Base-by-base conservation (phyloP, 2,113 vertebrate species). In the Brienomyrus brachyistius region DNA sequence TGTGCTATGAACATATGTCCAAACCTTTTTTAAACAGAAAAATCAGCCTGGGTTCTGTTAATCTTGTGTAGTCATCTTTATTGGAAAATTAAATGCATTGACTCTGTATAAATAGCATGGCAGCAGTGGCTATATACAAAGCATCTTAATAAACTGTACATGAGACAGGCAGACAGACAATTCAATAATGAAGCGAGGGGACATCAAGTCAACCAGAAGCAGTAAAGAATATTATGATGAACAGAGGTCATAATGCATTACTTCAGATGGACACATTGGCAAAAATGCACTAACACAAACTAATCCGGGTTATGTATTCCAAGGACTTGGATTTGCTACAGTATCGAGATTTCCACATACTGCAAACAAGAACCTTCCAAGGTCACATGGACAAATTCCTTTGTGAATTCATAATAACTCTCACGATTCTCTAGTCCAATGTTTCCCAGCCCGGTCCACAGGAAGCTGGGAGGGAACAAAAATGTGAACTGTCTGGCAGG, bases 21-120 rank as follows among this genome's bases (percentile, higher is more conserved):
- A 66, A 84, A 84, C 82, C 82, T n/a, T 48, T 84, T 35, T 52
- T 9, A 54, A 87, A 87, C 6, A 40, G 50, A 87, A 87, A 21
- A 87, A 54, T 54, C 10, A 31, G 27, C 23, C 50, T 31, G 27
- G 31, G 85, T 35, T n/a, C 45, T 13, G 31, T 87, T 52, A 35
- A 50, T 92, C 92, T 89, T 92, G 83, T 62, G 92, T 85, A 88
- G 90, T 50, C 70, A 91, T 86, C 47, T 91, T 91, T 92, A 89
- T 83, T 89, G 77, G 31, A 89, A 89, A 89, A 89, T 89, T 80
- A 89, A 89, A 82, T 8, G 50, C 77, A 83, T 82, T 89, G 51
- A 83, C 50, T 89, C 74, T 83, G 77, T 83, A 83, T 83, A 89
- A 89, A 89, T 27, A 45, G 21, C 50, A 89, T 59, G 74, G 88